These are phyloP conservation scores for Cryptotis parvus DNA, from an alignment of 2,113 vertebrate species.

Conservation along the genomic window DNA sequence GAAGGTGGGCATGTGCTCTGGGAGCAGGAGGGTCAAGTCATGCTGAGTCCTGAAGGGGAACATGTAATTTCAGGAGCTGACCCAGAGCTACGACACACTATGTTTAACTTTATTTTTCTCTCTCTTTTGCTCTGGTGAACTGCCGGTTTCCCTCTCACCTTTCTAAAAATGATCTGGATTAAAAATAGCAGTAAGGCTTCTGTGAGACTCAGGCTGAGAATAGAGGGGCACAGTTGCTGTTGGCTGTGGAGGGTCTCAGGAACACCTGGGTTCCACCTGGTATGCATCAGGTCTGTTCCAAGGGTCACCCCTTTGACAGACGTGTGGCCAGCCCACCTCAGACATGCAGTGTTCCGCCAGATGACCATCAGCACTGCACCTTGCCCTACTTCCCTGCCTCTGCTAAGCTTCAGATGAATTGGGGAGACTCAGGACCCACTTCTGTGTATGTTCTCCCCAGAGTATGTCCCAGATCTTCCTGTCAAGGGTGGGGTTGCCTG, in stretches of 20 bases:
- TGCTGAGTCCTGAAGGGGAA: slow-evolving; percentile 70
- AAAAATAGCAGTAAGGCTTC: slow-evolving; percentile 73
- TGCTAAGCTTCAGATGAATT: background rate
- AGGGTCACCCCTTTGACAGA: background rate
- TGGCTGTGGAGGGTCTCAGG: background rate
- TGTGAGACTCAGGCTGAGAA: slow-evolving; percentile 55
- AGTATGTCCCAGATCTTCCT: background rate
- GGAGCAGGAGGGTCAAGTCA: slow-evolving; percentile 75
- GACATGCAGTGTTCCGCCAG: background rate
- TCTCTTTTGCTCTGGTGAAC: slow-evolving; percentile 61
- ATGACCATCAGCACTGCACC: background rate
- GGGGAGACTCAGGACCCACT: background rate
- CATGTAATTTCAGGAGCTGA: slow-evolving; percentile 78
- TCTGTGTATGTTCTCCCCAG: background rate
- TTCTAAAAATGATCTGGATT: slow-evolving; percentile 75
- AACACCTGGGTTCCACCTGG: background rate
- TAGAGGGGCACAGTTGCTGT: slow-evolving; percentile 2
- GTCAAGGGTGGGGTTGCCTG: background rate
- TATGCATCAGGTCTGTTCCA: background rate
- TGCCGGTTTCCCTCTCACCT: slow-evolving; percentile 70
- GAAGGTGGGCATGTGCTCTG: slow-evolving; percentile 75
- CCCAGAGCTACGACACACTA: slow-evolving; percentile 57
- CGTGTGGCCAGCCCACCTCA: background rate
- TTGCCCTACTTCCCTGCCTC: background rate
- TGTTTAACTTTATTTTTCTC: slow-evolving; percentile 77